Evolutionary conservation across 2,113 vertebrate species (phyloP), one percentile per base, ranked within the genome.

Genomic region (Centropristis striata): DNA sequence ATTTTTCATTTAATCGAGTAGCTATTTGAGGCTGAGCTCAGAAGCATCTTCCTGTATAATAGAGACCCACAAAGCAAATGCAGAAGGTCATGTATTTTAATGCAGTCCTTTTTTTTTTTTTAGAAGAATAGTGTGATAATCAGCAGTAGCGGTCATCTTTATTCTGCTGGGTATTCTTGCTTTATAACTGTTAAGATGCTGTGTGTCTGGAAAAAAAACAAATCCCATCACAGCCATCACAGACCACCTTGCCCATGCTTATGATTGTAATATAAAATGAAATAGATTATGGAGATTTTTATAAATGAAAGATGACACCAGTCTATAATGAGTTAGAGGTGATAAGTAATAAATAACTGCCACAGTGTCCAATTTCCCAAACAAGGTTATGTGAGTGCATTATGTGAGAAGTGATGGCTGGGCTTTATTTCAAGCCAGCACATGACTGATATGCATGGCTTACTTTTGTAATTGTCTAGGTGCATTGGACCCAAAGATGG

Each of bases 401-500:
- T 74, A 79, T 84, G 81, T 77, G 87, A 68, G 75, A 86, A 81
- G 75, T 77, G 61, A 89, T 72, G 84, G 83, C 74, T 77, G 75
- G 85, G 86, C 91, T 91, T 92, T 89, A 87, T 90, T 92, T 89
- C 82, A 75, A 93, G 88, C 83, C 85, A 80, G 88, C 68, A 36
- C 84, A 90, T 95, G 93, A 94, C 93, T 94, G 94, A 95, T 94
- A 94, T 94, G 94, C 95, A 95, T 95, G 94, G 86, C 92, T 95
- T 94, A 90, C 90, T 92, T 90, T 89, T 93, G 93, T 95, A 94
- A 95, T 95, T 95, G 94, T 95, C 93, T 93, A 72, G 94, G 94
- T 95, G 94, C 91, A 13, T 78, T 95, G 95, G 94, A 94, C 92
- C 93, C 91, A 88, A 89, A 91, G 92, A 93, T 83, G 88, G 93